Evolutionary conservation across 1,140 invertebrate genomes (phyloP).

Genomic region (Aphidius ervi): DNA sequence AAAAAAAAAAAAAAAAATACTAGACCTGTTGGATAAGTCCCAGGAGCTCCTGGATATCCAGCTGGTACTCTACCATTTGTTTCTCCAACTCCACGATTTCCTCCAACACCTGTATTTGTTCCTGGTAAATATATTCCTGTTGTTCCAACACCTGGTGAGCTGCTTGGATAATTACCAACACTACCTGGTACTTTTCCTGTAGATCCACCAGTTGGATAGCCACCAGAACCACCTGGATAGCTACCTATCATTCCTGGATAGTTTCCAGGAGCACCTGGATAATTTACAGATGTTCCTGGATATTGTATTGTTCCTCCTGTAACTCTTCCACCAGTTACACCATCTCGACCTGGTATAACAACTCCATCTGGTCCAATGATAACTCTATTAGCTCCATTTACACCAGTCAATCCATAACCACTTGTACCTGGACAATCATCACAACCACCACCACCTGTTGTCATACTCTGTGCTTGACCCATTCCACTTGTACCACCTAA

Average conservation of each 20-base stretch:
- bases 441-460: constrained; percentile 45
- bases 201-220: constrained; percentile 19
- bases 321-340: constrained; percentile 12
- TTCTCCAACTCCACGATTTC: constrained; percentile 17
- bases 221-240: constrained; percentile 16
- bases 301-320: constrained; percentile 6
- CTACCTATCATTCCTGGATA: constrained; percentile 18
- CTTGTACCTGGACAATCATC: constrained; percentile 44
- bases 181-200: constrained; percentile 1
- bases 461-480: constrained; percentile 75
- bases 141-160: constrained; percentile 19
- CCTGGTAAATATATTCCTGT: constrained; percentile 17
- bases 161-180: constrained; percentile 17
- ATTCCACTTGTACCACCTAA: constrained; percentile 69
- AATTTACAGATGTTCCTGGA: constrained; percentile 1
- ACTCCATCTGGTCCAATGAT: constrained; percentile 10
- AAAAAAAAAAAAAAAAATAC: no score
- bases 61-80: background rate
- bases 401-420: constrained; percentile 8
- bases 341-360: constrained; percentile 14
- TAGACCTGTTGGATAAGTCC: background rate
- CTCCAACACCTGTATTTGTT: constrained; percentile 20
- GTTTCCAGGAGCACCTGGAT: background rate
- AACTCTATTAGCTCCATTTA: constrained; percentile 13
- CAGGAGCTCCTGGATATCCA: constrained; percentile 3